phyloP scores from a whole-genome alignment of 2,113 vertebrate species.

The Cricetomys ansorgei region DNA sequence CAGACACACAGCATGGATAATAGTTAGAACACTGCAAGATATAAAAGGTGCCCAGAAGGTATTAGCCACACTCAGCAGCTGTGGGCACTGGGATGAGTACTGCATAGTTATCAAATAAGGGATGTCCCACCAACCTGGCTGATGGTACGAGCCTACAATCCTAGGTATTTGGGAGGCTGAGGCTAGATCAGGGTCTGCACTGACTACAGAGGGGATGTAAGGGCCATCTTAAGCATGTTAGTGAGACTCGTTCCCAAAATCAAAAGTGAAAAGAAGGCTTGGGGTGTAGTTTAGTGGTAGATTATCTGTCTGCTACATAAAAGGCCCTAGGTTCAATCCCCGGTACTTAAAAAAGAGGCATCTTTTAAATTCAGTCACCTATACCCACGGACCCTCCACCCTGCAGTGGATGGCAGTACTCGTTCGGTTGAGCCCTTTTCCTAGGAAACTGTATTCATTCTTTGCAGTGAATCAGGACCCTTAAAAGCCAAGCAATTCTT shows the following conservation, averaged over 20 bases:
- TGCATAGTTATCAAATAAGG: neutral
- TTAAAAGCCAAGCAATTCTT: neutral
- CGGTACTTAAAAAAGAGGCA: neutral
- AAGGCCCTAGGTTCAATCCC: neutral
- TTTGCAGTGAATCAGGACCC: neutral
- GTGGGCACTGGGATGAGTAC: neutral
- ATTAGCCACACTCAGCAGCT: neutral
- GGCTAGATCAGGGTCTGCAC: neutral
- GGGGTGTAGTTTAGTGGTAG: neutral
- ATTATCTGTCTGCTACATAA: neutral
- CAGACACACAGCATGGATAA: neutral
- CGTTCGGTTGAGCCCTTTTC: neutral
- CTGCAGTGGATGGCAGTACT: neutral
- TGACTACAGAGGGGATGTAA: neutral
- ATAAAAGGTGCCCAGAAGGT: neutral
- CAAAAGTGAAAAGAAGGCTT: neutral
- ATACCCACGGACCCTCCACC: too few relatives aligned
- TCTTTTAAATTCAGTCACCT: neutral
- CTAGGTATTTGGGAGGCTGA: neutral
- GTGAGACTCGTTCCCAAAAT: neutral
- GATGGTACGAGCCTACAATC: neutral
- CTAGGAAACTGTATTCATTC: neutral
- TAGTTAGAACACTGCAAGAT: neutral
- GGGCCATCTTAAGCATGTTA: neutral
- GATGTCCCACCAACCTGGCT: neutral